Percentiles rank a stretch among this genome's conserved stretches.
phyloP scores from a whole-genome alignment of 2,797 vertebrate species.

The Cheracebus regulus region DNA sequence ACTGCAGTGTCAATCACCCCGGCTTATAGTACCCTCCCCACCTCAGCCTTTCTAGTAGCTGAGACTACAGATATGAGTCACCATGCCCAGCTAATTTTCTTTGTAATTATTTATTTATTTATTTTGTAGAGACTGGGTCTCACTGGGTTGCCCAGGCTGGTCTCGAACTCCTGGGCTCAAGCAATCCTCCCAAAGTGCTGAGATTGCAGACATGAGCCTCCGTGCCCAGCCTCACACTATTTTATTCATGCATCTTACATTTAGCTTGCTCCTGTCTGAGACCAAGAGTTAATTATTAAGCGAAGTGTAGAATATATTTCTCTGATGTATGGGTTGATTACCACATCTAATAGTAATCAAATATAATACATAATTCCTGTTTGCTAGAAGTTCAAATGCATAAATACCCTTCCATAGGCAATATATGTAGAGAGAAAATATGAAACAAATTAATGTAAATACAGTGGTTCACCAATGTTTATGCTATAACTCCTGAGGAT shows the following conservation, averaged over 20 bases:
- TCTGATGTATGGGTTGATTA: neutral
- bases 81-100: neutral
- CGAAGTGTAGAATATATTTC: neutral
- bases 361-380: neutral
- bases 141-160: neutral
- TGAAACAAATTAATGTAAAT: neutral
- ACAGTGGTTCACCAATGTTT: neutral
- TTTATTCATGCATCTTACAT: neutral
- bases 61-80: neutral
- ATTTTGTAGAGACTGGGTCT: neutral
- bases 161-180: neutral
- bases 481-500: neutral
- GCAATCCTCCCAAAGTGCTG: neutral
- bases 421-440: neutral
- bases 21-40: neutral
- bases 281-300: conserved; percentile 27
- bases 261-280: neutral
- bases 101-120: too few species aligned
- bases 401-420: neutral
- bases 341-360: conserved; percentile 10
- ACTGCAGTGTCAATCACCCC: neutral
- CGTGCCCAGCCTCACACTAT: neutral
- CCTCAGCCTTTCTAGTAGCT: neutral
- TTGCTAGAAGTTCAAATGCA: neutral
- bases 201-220: neutral